Conservation (phyloP, 2,888 invertebrate genomes). For the Metellina segmentata region DNA sequence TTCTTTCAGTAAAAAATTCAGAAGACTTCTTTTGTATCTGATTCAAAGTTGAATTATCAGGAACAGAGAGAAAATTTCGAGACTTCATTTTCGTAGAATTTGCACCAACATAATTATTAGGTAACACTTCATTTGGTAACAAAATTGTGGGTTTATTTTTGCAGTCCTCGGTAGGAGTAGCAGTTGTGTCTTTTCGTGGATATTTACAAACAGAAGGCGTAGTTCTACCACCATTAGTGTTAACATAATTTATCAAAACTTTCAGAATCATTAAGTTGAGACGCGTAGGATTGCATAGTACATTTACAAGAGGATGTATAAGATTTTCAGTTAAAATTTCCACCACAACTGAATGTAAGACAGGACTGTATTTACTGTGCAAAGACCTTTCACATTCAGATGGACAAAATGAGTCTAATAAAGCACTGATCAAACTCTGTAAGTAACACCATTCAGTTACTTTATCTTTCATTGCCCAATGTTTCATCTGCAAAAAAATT, state of each 20-base stretch:
- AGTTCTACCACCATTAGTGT: not conserved
- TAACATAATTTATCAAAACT: constrained; percentile 30
- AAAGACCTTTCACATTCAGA: constrained; percentile 52
- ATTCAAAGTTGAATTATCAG: not conserved
- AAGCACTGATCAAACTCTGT: constrained; percentile 67
- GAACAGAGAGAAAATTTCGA: constrained; percentile 2
- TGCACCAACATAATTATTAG: constrained; percentile 6
- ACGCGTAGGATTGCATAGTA: constrained; percentile 77
- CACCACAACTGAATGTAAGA: constrained; percentile 62
- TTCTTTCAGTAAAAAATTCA: not conserved
- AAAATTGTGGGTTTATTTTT: constrained; percentile 53
- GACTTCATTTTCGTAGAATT: not conserved
- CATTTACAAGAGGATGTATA: constrained; percentile 77
- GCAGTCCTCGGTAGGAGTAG: not conserved
- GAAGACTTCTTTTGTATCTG: not conserved
- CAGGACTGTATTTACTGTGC: constrained; percentile 53
- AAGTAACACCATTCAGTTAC: constrained; percentile 74
- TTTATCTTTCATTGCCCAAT: constrained; percentile 71
- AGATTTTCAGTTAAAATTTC: constrained; percentile 76
- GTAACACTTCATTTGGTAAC: constrained; percentile 47
- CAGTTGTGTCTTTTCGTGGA: not conserved
- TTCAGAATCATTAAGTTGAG: constrained; percentile 72
- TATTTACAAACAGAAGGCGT: not conserved
- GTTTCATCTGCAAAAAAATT: constrained; percentile 66
- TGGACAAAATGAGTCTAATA: constrained; percentile 74